Conservation (phyloP, 2,113 vertebrate species). For the Acanthisitta chloris region DNA sequence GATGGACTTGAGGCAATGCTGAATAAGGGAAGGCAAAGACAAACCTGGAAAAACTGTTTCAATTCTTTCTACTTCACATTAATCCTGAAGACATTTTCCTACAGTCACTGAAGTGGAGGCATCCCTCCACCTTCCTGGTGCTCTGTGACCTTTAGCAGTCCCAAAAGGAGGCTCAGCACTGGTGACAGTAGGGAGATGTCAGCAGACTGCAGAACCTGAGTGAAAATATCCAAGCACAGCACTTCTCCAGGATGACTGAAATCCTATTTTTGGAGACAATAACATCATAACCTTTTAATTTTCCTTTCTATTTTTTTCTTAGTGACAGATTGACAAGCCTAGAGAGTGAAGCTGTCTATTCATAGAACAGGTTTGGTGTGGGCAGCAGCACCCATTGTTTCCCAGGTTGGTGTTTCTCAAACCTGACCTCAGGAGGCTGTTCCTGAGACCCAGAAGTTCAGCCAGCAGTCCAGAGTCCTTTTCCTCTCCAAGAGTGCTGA, state of each 20-base stretch:
- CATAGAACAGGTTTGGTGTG: not conserved
- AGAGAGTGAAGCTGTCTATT: not conserved
- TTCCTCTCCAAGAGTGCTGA: not conserved
- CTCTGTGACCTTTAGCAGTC: not conserved
- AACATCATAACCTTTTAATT: slow-evolving; percentile 57
- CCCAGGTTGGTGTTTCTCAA: not conserved
- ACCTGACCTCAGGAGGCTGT: not conserved
- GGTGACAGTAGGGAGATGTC: not conserved
- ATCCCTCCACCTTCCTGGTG: not conserved
- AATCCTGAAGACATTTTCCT: not conserved
- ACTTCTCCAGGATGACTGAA: slow-evolving; percentile 5
- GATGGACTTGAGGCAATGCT: not conserved
- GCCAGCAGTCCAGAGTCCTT: not conserved
- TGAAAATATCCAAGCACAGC: not conserved
- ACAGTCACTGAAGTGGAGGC: not conserved
- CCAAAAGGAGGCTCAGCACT: not conserved
- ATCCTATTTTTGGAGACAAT: slow-evolving; percentile 24
- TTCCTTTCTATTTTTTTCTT: not conserved
- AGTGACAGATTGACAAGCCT: slow-evolving; percentile 9
- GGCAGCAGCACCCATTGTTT: not conserved
- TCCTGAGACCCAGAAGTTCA: not conserved
- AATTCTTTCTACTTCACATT: not conserved
- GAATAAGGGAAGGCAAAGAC: not conserved
- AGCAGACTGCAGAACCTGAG: not conserved
- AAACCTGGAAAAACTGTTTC: not conserved